Evolutionary conservation across 2,797 vertebrate genomes (phyloP).

Genomic region (Orientallactaga sibirica): DNA sequence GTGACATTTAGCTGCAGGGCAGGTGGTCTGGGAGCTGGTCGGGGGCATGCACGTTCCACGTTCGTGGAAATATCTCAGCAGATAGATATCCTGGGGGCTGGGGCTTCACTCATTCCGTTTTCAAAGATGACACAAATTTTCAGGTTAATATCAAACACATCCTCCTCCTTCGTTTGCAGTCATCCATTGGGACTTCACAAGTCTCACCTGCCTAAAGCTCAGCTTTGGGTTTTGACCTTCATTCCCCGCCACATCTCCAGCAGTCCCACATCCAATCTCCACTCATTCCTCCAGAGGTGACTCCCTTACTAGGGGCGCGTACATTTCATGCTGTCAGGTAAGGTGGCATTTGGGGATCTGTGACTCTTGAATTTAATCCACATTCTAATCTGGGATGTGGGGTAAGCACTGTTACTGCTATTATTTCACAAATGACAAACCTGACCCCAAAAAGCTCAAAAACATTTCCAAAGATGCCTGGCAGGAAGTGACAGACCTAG

Average conservation of each 20-base stretch:
- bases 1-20: constrained; percentile 40
- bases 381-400: too few species aligned
- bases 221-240: background rate
- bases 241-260: background rate
- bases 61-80: constrained; percentile 1
- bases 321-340: background rate
- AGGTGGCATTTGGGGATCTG: background rate
- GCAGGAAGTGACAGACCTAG: background rate
- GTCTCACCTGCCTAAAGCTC: background rate
- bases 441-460: background rate
- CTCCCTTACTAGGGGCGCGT: background rate
- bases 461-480: background rate
- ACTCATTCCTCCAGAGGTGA: background rate
- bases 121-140: constrained; percentile 18
- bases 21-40: background rate
- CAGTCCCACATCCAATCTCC: background rate
- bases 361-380: background rate
- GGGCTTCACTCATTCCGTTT: constrained; percentile 7
- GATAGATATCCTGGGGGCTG: background rate
- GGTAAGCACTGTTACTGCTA: background rate
- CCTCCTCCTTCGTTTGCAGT: background rate
- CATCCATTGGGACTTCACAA: background rate
- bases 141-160: constrained; percentile 22
- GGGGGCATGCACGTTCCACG: background rate
- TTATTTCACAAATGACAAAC: background rate